Evolutionary conservation across 2,888 invertebrate species (phyloP), one percentile per base, ranked within the genome.

Genomic region (Aphidius colemani): DNA sequence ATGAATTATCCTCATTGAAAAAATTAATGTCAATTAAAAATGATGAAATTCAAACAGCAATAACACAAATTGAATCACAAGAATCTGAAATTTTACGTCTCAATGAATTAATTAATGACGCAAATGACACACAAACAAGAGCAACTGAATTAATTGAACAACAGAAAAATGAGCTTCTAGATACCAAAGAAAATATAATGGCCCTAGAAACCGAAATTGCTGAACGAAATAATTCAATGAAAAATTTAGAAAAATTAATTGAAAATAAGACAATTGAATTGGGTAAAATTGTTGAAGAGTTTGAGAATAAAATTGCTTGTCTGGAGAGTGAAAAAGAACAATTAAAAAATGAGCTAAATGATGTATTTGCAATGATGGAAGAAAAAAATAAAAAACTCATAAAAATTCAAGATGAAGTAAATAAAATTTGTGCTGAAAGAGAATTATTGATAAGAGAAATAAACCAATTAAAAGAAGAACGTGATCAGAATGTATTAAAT

Each of bases 361-460:
- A 48, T 9, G n/a, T 46, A n/a, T 4, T 10, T 48, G 10, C 9
- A 11, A 13, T 44, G 11, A 18, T 48, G 3, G 41, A 59, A 3
- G 65, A 72, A 10, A 46, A 65, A 41, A 46, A 43, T 55, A 46
- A 49, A 10, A 63, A 5, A 61, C 39, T 53, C 4, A 5, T n/a
- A 59, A 43, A 18, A 59, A 18, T 56, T 7, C 10, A 43, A 1
- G 40, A 61, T 39, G 40, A 62, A 61, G 60, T 64, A 40, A 68
- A 50, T 45, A 10, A 63, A 46, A 46, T 63, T 13, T 30, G 30
- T 30, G 5, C 3, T 5, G 30, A 30, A 30, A 30, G 5, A 30
- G 30, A 30, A 30, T 30, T 30, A 30, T 30, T 30, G 5, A 0
- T 30, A 30, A 30, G 5, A 30, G 30, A 30, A 30, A 30, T 30